phyloP scores from a whole-genome alignment of 1,140 invertebrate species.

The Cydia strobilella region DNA sequence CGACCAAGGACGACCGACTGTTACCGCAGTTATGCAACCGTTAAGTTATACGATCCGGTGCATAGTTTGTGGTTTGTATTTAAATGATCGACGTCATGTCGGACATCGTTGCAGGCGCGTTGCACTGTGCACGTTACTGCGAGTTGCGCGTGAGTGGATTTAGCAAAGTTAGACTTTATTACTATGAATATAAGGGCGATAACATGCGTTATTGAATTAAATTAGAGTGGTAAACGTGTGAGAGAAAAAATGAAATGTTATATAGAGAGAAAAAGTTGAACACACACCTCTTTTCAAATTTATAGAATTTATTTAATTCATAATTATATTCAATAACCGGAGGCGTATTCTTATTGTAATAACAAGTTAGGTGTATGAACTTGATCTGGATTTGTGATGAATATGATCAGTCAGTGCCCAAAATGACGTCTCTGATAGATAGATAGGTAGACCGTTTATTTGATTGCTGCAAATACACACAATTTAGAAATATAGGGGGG shows the following conservation, averaged over 20 bases:
- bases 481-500: no score
- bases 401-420: background rate
- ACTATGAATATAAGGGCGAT: background rate
- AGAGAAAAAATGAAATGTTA: no score
- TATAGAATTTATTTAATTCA: background rate
- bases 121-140: background rate
- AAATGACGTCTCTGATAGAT: no score
- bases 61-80: background rate
- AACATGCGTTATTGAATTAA: background rate
- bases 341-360: no score
- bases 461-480: no score
- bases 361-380: no score
- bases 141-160: background rate
- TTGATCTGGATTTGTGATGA: no score
- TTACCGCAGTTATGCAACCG: constrained; percentile 1
- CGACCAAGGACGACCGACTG: constrained; percentile 3
- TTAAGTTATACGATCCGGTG: constrained; percentile 11
- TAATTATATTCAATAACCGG: no score
- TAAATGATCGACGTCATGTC: constrained; percentile 1
- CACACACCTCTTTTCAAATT: no score
- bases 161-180: background rate
- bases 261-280: no score
- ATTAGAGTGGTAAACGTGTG: no score
- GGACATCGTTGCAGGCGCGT: background rate
- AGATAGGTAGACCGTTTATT: no score